These are phyloP conservation scores for Shargacucullia verbasci DNA, from an alignment of 2,888 invertebrate species.

Conservation along the genomic window DNA sequence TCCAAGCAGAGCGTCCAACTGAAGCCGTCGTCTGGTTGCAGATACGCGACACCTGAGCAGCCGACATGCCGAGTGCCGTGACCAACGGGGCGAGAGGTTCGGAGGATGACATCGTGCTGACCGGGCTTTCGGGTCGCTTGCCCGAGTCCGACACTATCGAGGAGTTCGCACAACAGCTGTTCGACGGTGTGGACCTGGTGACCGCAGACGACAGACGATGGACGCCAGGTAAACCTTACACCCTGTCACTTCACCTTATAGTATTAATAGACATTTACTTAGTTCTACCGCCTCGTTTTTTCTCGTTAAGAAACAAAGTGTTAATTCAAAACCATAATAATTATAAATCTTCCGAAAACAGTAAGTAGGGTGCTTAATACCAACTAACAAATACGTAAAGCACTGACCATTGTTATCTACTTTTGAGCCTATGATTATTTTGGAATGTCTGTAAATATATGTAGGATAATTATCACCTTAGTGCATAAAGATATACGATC, in stretches of 20 bases:
- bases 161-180: slow-evolving; percentile 97
- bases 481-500: slow-evolving; percentile 5
- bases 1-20: slow-evolving; percentile 12
- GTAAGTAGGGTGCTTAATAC: too few relatives aligned
- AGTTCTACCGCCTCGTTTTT: too few relatives aligned
- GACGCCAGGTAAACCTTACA: slow-evolving; percentile 89
- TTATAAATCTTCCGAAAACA: background rate
- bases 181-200: slow-evolving; percentile 97
- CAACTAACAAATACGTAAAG: too few relatives aligned
- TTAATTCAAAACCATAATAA: background rate
- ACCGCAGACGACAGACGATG: slow-evolving; percentile 97
- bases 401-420: too few relatives aligned
- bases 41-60: slow-evolving; percentile 55
- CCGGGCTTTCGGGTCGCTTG: slow-evolving; percentile 95
- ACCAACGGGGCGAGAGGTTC: slow-evolving; percentile 73
- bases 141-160: slow-evolving; percentile 97
- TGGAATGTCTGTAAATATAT: slow-evolving; percentile 13
- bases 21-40: slow-evolving; percentile 63
- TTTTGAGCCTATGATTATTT: background rate
- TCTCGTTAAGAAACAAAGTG: too few relatives aligned
- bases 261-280: too few relatives aligned
- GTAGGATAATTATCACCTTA: slow-evolving; percentile 24
- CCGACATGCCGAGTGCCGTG: slow-evolving; percentile 78
- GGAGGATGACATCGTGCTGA: slow-evolving; percentile 93
- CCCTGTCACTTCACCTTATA: background rate